Conservation (phyloP, 2,113 vertebrate species). For the Craseonycteris thonglongyai region DNA sequence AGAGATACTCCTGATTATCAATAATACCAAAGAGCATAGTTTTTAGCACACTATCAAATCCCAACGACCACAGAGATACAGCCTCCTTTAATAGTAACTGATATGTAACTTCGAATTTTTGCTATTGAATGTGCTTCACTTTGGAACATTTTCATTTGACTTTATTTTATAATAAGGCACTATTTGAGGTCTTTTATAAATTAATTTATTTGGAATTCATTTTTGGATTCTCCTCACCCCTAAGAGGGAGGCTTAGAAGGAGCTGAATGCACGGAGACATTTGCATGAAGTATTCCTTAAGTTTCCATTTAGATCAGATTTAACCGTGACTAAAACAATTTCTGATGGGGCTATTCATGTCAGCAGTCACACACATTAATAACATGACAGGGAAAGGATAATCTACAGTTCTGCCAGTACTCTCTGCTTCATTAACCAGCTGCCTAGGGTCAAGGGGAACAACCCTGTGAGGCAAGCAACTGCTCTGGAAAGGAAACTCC, state of each 20-base stretch:
- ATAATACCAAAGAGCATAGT: neutral
- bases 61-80: neutral
- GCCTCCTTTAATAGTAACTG: neutral
- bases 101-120: neutral
- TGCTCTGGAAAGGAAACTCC: neutral
- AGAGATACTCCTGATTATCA: neutral
- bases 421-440: neutral
- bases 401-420: neutral
- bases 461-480: neutral
- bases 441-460: neutral
- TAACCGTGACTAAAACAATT: neutral
- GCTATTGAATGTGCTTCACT: neutral
- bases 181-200: neutral
- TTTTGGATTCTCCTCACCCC: neutral
- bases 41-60: neutral
- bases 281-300: neutral
- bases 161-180: neutral
- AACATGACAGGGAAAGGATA: neutral
- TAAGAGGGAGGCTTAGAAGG: neutral
- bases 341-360: neutral
- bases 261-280: neutral
- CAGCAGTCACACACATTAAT: neutral
- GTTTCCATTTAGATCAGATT: conserved; percentile 21
- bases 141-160: neutral
- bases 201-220: neutral